Evolutionary conservation across 1,140 invertebrate genomes (phyloP), one percentile per base, ranked within the genome.

Genomic region (Odontomachus brunneus): DNA sequence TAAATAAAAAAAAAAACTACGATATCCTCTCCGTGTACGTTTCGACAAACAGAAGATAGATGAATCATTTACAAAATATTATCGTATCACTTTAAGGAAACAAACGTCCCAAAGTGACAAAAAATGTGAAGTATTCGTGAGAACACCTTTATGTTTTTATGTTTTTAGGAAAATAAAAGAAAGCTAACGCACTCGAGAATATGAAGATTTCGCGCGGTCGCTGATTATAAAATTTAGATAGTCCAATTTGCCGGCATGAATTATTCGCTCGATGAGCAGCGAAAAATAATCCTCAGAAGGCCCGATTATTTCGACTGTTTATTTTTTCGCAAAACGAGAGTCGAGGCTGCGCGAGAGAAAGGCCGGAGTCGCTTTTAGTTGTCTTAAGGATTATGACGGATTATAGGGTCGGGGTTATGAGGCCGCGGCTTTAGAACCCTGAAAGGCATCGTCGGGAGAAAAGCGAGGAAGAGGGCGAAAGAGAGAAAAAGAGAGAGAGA

Each of bases 331-430:
- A 48, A 69, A n/a, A 78, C 60, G 29, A 62, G 60, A 69, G 65
- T 15, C 65, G 29, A 57, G 66, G 51, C 44, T 75, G 2, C 72
- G 44, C 49, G 60, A 55, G 59, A 49, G 71, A 38, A 55, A 44
- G 33, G 65, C 65, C 15, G 33, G 22, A 80, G 65, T 80, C 65
- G 75, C 65, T 69, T 80, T 80, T 29, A 71, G 72, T 83, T 84
- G 60, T 74, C 78, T 84, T 49, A 62, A 72, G 48, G 69, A 85
- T 76, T 63, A 71, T 48, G 60, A 65, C 17, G 75, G 22, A 53
- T 38, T 72, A 65, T 66, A 51, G 57, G 49, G 51, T 83, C 48
- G 66, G 19, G 67, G 69, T 80, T 73, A 83, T 72, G 72, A 63
- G 38, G 66, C 65, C 67, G 60, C n/a, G 19, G 57, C 69, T 84